Evolutionary conservation across 2,113 vertebrate genomes (phyloP).

Genomic region (Todiramphus chloris): DNA sequence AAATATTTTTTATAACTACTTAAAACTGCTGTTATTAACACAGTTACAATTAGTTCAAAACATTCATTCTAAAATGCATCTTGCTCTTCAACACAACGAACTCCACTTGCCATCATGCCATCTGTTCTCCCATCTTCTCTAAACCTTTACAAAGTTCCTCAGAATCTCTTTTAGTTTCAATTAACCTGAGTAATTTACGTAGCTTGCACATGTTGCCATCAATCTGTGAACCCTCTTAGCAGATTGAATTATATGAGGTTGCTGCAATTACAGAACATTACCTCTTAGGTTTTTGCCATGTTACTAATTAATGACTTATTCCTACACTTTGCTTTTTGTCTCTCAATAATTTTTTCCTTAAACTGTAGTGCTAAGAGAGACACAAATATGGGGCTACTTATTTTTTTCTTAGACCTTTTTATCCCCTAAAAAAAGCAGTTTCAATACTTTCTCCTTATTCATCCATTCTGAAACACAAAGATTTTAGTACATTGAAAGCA

Average conservation of each 20-base stretch:
- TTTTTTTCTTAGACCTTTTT: not conserved
- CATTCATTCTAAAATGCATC: slow-evolving; percentile 1
- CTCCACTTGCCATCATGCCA: slow-evolving; percentile 37
- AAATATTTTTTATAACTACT: not conserved
- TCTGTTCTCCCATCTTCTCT: slow-evolving; percentile 47
- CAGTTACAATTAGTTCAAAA: slow-evolving; percentile 22
- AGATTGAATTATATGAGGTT: slow-evolving; percentile 35
- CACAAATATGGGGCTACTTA: not conserved
- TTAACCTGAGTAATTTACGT: slow-evolving; percentile 65
- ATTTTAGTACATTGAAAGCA: not conserved
- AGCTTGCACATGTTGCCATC: slow-evolving; percentile 43
- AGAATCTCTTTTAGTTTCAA: slow-evolving; percentile 64
- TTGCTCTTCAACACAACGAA: not conserved
- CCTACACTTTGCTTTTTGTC: not conserved
- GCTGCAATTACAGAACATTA: slow-evolving; percentile 1
- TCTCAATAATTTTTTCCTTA: not conserved
- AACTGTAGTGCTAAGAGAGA: not conserved
- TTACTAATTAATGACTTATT: not conserved
- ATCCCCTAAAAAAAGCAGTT: not conserved
- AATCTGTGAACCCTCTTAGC: slow-evolving; percentile 43
- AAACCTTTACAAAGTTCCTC: slow-evolving; percentile 44
- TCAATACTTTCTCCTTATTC: not conserved
- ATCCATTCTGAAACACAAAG: not conserved
- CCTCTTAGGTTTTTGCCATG: not conserved
- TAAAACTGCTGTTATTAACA: not conserved